Base-by-base conservation (phyloP, 2,797 vertebrate genomes). In the Lepilemur ruficaudatus region DNA sequence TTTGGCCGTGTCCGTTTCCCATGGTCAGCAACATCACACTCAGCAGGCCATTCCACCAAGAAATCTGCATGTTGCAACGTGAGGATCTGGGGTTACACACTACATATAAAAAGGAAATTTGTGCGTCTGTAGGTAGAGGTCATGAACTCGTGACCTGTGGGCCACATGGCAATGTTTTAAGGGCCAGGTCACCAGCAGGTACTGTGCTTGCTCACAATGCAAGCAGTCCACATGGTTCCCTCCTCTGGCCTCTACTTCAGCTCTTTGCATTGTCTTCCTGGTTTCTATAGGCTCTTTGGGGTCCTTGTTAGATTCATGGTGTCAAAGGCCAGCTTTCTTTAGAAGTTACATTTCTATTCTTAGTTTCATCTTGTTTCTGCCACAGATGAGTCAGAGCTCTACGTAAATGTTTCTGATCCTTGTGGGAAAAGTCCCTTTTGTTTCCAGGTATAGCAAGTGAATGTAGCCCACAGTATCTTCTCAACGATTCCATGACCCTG, bases 341-440 rank as follows among this genome's bases (percentile, higher is more conserved):
- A 65, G 48, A 93, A 89, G 67, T 73, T 41, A 32, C n/a, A 35
- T 76, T 96, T 95, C 63, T 89, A 35, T 82, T 79, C 35, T 82
- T 46, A 61, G 20, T 89, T 85, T 86, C 8, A 18, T 86, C 79
- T 92, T 72, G n/a, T 76, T 93, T 79, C 57, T 65, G 67, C 23
- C 50, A 59, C 28, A 12, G 11, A 43, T 86, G 69, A 76, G 17
- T 75, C 75, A 89, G 61, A 93, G 70, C n/a, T 82, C 46, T 75
- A 15, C 61, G 8, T 70, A 69, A 89, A 69, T 72, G 5, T 52
- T 84, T 92, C 61, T 79, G 73, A 82, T 32, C 79, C 32, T 70
- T 59, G 23, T 41, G 46, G 70, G 48, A 82, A 95, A 93, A 32
- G 41, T 63, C 41, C 25, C 72, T 88, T 89, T 86, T 52, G 35